Conservation (phyloP, 53 echinoderm and acorn worm species). For the Hippasteria phrygiana region DNA sequence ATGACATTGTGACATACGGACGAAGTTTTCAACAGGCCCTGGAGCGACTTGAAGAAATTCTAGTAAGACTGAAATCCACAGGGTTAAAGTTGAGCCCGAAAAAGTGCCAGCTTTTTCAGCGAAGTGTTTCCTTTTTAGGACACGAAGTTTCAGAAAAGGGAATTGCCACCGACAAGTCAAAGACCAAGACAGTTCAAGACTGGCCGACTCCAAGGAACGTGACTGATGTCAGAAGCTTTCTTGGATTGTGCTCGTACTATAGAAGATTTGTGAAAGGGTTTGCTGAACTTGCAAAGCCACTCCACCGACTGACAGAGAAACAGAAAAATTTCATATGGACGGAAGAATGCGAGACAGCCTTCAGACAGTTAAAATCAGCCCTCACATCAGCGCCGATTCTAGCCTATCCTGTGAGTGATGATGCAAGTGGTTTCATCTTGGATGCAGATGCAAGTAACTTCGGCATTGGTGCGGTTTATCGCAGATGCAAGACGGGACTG, state of each 20-base stretch:
- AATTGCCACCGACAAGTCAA: constrained; percentile 1
- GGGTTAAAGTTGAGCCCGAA: constrained; percentile 62
- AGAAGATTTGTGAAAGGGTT: no score
- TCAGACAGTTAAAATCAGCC: constrained; percentile 14
- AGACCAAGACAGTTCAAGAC: constrained; percentile 47
- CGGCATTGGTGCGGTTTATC: constrained; percentile 53
- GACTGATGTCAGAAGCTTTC: constrained; percentile 62
- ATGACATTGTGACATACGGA: constrained; percentile 69
- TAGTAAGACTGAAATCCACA: constrained; percentile 15
- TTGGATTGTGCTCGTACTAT: constrained; percentile 70
- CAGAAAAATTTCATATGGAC: constrained; percentile 18
- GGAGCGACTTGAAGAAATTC: constrained; percentile 35
- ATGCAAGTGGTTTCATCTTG: constrained; percentile 46
- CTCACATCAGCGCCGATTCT: constrained; percentile 25
- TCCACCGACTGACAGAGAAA: constrained; percentile 45
- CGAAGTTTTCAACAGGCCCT: constrained; percentile 40
- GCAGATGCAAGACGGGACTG: constrained; percentile 33
- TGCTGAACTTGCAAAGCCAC: no score
- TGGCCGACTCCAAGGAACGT: constrained; percentile 64
- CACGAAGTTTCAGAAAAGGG: constrained; percentile 56
- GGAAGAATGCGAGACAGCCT: constrained; percentile 3
- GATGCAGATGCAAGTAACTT: constrained; percentile 51
- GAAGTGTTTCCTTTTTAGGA: constrained; percentile 43
- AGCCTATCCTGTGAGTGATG: constrained; percentile 1
- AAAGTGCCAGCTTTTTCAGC: constrained; percentile 65